Conservation (phyloP, 2,113 vertebrate species). For the Sphyrna mokarran region DNA sequence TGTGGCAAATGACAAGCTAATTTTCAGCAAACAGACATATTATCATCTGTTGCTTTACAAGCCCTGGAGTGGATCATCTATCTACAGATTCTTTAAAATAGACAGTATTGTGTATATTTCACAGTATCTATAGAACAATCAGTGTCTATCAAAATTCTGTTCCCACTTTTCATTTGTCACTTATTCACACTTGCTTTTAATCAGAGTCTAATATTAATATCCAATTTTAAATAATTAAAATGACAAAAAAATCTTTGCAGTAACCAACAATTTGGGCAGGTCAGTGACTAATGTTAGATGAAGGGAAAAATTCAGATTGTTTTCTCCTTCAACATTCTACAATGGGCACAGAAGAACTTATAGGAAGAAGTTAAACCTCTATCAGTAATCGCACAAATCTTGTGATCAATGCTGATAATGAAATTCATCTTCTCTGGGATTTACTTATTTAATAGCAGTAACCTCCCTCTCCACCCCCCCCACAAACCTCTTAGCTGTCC, state of each 20-base stretch:
- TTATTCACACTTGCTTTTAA: neutral
- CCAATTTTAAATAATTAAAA: no score
- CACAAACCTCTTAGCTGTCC: neutral
- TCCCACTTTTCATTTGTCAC: neutral
- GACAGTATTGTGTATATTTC: neutral
- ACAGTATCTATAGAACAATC: neutral
- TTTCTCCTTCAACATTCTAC: neutral
- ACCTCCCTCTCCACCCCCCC: no score
- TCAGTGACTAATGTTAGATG: neutral
- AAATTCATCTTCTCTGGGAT: neutral
- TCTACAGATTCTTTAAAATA: neutral
- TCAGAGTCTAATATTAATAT: no score
- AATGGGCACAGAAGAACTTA: neutral
- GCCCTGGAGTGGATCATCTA: neutral
- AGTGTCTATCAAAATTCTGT: neutral
- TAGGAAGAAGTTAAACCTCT: neutral
- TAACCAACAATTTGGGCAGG: neutral
- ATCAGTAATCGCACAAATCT: neutral
- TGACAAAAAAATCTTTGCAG: no score
- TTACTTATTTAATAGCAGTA: neutral
- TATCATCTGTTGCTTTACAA: neutral
- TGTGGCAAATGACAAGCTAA: neutral
- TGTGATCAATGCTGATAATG: neutral
- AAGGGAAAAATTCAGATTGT: neutral
- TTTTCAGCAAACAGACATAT: neutral